phyloP scores from a whole-genome alignment of 2,797 vertebrate genomes.

The Danio jaintianensis region DNA sequence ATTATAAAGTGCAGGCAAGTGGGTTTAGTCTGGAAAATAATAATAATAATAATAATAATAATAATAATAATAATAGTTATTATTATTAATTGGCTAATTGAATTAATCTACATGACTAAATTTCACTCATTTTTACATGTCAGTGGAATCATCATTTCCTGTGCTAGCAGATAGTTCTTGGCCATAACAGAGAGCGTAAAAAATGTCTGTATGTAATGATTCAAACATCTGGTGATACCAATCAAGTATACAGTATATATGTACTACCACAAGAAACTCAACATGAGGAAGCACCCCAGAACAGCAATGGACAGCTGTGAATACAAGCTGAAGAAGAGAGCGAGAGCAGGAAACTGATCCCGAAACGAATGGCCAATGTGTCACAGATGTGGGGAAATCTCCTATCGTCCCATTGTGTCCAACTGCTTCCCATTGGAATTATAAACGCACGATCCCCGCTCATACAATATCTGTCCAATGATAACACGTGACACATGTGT shows the following conservation, averaged over 20 bases:
- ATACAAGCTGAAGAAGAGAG: slow-evolving; percentile 39
- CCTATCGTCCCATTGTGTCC: slow-evolving; percentile 22
- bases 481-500: slow-evolving; percentile 12
- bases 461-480: neutral
- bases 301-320: slow-evolving; percentile 55
- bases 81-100: too few species aligned
- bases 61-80: too few species aligned
- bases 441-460: neutral
- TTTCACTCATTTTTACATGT: neutral
- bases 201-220: neutral
- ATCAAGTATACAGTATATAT: neutral
- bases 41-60: too few species aligned
- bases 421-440: slow-evolving; percentile 40
- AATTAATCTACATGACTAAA: too few species aligned
- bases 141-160: neutral
- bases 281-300: slow-evolving; percentile 29
- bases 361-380: slow-evolving; percentile 55
- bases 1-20: too few species aligned
- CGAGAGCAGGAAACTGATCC: slow-evolving; percentile 51
- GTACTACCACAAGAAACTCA: slow-evolving; percentile 4
- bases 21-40: too few species aligned
- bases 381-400: slow-evolving; percentile 64
- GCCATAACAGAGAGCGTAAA: neutral
- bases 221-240: slow-evolving; percentile 15
- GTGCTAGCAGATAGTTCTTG: neutral